Percentiles rank a stretch among this genome's conserved stretches.
phyloP scores from a whole-genome alignment of 2,888 invertebrate species.

The Epirrita christyi region DNA sequence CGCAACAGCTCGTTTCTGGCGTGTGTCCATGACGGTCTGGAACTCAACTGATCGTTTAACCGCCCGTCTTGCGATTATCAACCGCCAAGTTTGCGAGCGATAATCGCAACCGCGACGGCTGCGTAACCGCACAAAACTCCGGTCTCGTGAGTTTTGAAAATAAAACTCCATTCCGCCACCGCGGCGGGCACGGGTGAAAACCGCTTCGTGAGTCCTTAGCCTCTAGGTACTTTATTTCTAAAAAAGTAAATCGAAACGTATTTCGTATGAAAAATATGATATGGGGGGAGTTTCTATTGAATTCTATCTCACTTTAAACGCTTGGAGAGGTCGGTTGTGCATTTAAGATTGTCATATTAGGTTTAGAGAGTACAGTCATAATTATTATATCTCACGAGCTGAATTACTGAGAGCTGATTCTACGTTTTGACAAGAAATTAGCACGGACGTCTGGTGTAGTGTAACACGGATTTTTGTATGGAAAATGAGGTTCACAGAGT shows the following conservation, averaged over 20 bases:
- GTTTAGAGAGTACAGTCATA: conserved; percentile 3
- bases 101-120: conserved; percentile 2
- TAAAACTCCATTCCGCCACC: background rate
- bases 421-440: too few species aligned
- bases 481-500: too few species aligned
- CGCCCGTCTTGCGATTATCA: background rate
- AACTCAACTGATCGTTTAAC: too few species aligned
- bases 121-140: conserved; percentile 3
- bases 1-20: conserved; percentile 16
- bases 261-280: too few species aligned
- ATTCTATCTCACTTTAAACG: conserved; percentile 40
- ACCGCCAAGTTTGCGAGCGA: conserved; percentile 3
- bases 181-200: too few species aligned
- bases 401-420: background rate
- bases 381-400: conserved; percentile 4
- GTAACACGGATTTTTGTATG: too few species aligned
- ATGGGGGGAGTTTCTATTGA: too few species aligned
- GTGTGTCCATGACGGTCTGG: background rate
- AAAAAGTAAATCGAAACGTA: too few species aligned
- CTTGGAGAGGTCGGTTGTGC: conserved; percentile 42
- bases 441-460: too few species aligned
- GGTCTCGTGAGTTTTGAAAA: conserved; percentile 2
- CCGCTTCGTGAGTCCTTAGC: too few species aligned
- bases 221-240: too few species aligned
- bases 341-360: conserved; percentile 35